Evolutionary conservation across 2,113 vertebrate species (phyloP), one percentile per base, ranked within the genome.

Genomic region (Sebastes fasciatus): DNA sequence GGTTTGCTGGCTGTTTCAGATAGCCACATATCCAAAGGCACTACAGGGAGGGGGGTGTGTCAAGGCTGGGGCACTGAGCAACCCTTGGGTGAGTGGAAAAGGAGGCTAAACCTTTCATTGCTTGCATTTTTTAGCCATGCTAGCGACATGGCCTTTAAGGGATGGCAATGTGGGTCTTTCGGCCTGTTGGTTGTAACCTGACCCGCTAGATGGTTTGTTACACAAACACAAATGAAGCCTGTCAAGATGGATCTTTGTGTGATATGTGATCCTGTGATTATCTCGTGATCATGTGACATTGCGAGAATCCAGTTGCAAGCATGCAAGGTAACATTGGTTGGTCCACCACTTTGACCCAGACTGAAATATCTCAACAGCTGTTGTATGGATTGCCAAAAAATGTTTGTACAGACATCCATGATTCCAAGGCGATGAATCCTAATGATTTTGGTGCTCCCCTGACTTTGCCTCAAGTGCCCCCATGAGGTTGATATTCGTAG

Each of bases 1-100:
- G 60, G 69, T 77, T 62, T 74, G 57, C 43, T 71, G n/a, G 66
- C 62, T 54, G 74, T 66, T 79, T n/a, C n/a, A 45, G 55, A 65
- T 54, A 60, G 74, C 63, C 72, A 79, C 69, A 58, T 48, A 72
- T 76, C 77, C 70, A 21, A n/a, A 62, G 54, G 40, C 2, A 42
- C 76, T 68, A n/a, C 70, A 26, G 43, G 5, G 42, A 84, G 61
- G 43, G 76, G 23, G 23, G 40, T 26, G 26, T 46, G 79, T 76
- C 63, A 43, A 42, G 34, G 14, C 65, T 19, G 60, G 65, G 63
- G 8, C 49, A 3, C 52, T 54, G 17, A 74, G 19, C 23, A 42
- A 21, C 34, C n/a, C 40, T 43, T 51, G 12, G 60, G 8, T 67
- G 72, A 80, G 11, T 57, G 81, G 42, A 80, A 78, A 80, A 48